Evolutionary conservation across 2,888 invertebrate genomes (phyloP), one percentile per base, ranked within the genome.

Genomic region (Eremobia ochroleuca): DNA sequence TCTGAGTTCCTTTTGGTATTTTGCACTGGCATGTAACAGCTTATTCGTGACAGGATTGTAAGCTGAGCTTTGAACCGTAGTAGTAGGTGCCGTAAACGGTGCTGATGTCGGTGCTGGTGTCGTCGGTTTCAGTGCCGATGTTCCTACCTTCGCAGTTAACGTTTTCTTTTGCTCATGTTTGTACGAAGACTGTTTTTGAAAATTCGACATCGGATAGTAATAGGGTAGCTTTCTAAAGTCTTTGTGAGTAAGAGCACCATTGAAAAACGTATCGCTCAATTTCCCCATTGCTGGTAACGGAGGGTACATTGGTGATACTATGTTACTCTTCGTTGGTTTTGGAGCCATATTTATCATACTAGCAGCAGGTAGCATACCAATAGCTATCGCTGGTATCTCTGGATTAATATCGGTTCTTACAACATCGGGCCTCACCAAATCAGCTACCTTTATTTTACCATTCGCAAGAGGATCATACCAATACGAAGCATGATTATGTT

Each of bases 131-230:
- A 11, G 21, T 37, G 9, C 4, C 0, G 2, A 52, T 11, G 31
- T 25, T 8, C 1, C 49, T 13, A 1, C 6, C 15, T n/a, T 73
- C 0, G 25, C 13, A 9, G 13, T 31, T 13, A 55, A 62, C 6
- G 72, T 61, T 28, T 75, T 72, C 9, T 77, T 72, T 28, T 68
- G 34, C 8, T 88, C 86, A 82, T 93, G 91, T 1, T 88, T 71
- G 72, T 96, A 95, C 0, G 95, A 94, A 4, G 92, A 85, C 34
- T 86, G 70, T 73, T 93, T 92, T 85, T 95, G 94, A 59, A 94
- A 94, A 52, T 83, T 84, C 4, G 95, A 92, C 28, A 94, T 82
- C 2, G 94, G 93, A 71, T 94, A 94, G 76, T 94, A 93, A 88
- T 94, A 95, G 0, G 95, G 94, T 9, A 94, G 34, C 81, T 91